Conservation (phyloP, 2,113 vertebrate species). For the Rana temporaria region DNA sequence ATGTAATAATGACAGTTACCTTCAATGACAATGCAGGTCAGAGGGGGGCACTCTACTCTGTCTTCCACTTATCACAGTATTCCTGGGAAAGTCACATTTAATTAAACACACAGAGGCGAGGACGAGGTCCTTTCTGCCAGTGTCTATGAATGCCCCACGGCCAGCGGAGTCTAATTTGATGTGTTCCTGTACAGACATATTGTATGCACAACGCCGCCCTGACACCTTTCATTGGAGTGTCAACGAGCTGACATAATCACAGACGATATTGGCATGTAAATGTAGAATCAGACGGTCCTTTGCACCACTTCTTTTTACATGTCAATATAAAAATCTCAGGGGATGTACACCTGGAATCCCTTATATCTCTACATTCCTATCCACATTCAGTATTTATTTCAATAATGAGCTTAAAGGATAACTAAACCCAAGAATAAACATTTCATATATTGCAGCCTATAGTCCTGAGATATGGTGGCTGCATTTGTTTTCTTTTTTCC, state of each 20-base stretch:
- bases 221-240: slow-evolving; percentile 41
- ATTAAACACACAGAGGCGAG: slow-evolving; percentile 26
- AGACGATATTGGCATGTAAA: slow-evolving; percentile 23
- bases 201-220: slow-evolving; percentile 5
- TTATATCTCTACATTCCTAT: too few species aligned
- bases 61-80: slow-evolving; percentile 32
- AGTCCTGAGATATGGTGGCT: too few species aligned
- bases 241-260: slow-evolving; percentile 25
- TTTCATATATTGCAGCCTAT: too few species aligned
- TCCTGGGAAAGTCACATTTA: slow-evolving; percentile 43
- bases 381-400: too few species aligned
- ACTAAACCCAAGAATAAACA: too few species aligned
- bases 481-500: too few species aligned
- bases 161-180: slow-evolving; percentile 9
- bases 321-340: not conserved
- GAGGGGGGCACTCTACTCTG: not conserved
- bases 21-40: slow-evolving; percentile 11
- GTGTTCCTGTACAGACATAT: slow-evolving; percentile 33
- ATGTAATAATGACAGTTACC: slow-evolving; percentile 23
- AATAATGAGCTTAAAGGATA: too few species aligned
- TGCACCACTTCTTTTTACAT: slow-evolving; percentile 15
- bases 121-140: slow-evolving; percentile 1
- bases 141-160: not conserved
- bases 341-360: too few species aligned
- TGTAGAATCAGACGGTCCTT: not conserved